Conservation (phyloP, 1,140 invertebrate genomes). For the Drosophila mayri region DNA sequence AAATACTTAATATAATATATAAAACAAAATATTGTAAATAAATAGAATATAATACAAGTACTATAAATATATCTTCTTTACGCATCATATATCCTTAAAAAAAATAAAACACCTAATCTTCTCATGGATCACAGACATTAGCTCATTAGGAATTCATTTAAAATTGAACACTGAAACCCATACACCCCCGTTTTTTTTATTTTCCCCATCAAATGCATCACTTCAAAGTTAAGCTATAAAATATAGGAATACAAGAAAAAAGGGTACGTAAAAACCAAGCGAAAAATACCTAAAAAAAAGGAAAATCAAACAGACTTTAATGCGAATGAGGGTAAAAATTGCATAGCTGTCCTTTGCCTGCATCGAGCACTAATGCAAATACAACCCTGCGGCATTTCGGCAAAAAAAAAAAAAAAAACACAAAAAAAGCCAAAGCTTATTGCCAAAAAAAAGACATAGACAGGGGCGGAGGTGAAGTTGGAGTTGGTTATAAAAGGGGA, state of each 20-base stretch:
- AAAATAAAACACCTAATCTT: not conserved
- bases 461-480: not conserved
- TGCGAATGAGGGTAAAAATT: constrained; percentile 48
- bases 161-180: constrained; percentile 13
- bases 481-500: not conserved
- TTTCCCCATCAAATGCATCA: constrained; percentile 14
- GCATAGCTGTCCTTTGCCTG: constrained; percentile 22
- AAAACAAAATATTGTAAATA: not conserved
- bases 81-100: not conserved
- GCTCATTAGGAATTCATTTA: constrained; percentile 40
- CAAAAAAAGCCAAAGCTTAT: constrained; percentile 55
- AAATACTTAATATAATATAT: not conserved
- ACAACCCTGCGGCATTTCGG: constrained; percentile 70
- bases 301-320: constrained; percentile 2
- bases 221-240: constrained; percentile 45
- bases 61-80: not conserved
- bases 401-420: constrained; percentile 16
- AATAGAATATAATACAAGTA: too few relatives aligned
- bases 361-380: constrained; percentile 69
- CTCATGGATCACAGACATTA: constrained; percentile 19
- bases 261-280: not conserved
- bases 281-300: constrained; percentile 3
- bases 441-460: constrained; percentile 60
- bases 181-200: too few relatives aligned
- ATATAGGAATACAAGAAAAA: constrained; percentile 9